A percentile compares a stretch with the other conserved stretches of the same genome.
These are phyloP conservation scores for Drosophila melanica DNA, from an alignment of 1,140 invertebrate genomes.

Conservation along the genomic window DNA sequence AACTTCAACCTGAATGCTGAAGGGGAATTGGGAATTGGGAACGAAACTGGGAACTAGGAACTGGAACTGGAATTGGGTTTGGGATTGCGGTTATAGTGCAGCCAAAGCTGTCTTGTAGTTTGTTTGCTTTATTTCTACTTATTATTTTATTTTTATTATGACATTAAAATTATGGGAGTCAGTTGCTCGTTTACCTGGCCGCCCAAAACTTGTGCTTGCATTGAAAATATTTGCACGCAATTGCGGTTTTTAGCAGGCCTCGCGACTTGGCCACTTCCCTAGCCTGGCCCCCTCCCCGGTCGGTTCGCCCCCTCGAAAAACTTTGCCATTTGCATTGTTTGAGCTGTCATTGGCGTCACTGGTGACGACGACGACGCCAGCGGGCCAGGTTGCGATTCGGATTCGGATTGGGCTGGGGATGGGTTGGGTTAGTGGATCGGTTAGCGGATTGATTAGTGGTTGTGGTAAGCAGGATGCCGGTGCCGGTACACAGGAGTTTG, in stretches of 20 bases:
- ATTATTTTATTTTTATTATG: conserved; percentile 66
- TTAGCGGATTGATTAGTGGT: conserved; percentile 44
- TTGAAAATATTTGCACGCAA: conserved; percentile 83
- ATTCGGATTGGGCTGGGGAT: background rate
- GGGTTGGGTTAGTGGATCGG: conserved; percentile 1
- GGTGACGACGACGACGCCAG: background rate
- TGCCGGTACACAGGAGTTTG: background rate
- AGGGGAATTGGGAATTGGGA: background rate
- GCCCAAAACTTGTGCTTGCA: conserved; percentile 67
- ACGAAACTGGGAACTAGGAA: background rate
- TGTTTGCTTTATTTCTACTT: conserved; percentile 33
- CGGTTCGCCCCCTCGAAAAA: conserved; percentile 12
- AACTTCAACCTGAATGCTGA: background rate
- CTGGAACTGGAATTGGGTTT: background rate
- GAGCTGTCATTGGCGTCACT: conserved; percentile 62
- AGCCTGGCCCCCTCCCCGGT: too few species aligned
- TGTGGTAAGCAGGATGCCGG: conserved; percentile 9
- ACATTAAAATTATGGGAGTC: conserved; percentile 80
- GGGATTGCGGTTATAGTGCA: background rate
- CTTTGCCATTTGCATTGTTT: conserved; percentile 75
- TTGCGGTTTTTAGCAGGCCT: conserved; percentile 71
- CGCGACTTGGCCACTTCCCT: conserved; percentile 18
- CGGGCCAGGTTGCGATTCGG: background rate
- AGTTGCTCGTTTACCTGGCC: conserved; percentile 44
- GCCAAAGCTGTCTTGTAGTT: conserved; percentile 5